These are phyloP conservation scores for Pristionchus arcanus DNA, from an alignment of 2,888 invertebrate genomes.

Conservation along the genomic window DNA sequence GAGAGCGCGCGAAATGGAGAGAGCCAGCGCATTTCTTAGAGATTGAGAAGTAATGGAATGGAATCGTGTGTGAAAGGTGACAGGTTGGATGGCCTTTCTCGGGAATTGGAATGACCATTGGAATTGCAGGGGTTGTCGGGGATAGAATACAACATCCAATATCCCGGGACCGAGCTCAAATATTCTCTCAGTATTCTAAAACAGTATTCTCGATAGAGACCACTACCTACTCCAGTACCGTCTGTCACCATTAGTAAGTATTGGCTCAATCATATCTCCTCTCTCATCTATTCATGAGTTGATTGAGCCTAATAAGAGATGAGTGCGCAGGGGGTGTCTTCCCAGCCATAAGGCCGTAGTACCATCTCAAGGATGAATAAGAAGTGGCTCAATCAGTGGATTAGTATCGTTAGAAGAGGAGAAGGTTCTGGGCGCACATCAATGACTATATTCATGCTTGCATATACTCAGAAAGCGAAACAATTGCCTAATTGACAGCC, in stretches of 20 bases:
- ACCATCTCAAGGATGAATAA: neutral
- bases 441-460: too few species aligned
- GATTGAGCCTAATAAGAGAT: conserved; percentile 27
- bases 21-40: neutral
- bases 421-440: too few species aligned
- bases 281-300: conserved; percentile 12
- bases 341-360: neutral
- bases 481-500: conserved; percentile 28
- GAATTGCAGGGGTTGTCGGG: neutral
- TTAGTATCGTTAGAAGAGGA: neutral
- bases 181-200: too few species aligned
- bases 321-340: neutral
- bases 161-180: too few species aligned
- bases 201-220: too few species aligned
- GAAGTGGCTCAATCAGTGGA: neutral
- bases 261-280: neutral
- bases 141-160: too few species aligned
- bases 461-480: neutral
- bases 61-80: conserved; percentile 21
- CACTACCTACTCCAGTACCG: neutral
- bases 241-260: neutral
- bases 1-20: too few species aligned
- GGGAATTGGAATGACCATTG: neutral
- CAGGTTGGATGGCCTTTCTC: conserved; percentile 21
- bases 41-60: conserved; percentile 15